These are phyloP conservation scores for Clarias batrachus DNA, from an alignment of 2,113 vertebrate species.

Conservation along the genomic window DNA sequence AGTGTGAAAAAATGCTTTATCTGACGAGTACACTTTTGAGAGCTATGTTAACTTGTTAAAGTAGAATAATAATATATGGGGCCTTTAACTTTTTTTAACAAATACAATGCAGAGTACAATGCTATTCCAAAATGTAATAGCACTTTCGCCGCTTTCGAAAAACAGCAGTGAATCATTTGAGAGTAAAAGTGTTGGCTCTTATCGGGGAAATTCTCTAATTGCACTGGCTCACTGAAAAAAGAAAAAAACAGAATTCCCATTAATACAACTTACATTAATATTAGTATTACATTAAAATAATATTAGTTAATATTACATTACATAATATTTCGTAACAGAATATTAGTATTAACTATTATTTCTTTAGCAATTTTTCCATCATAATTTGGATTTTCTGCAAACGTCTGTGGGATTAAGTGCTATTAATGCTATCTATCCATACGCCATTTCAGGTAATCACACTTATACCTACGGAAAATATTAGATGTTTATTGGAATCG, in stretches of 20 bases:
- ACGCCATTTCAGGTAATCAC: not conserved
- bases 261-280: not conserved
- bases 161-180: not conserved
- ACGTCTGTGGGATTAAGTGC: not conserved
- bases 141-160: not conserved
- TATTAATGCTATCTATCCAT: not conserved
- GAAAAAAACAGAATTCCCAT: not conserved
- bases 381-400: not conserved
- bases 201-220: not conserved
- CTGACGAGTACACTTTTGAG: too few species aligned
- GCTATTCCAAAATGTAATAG: not conserved
- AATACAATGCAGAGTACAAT: not conserved
- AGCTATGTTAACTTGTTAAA: too few species aligned
- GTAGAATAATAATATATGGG: too few species aligned
- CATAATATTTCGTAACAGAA: too few species aligned
- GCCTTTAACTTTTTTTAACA: not conserved
- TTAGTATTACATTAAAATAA: too few species aligned
- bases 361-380: not conserved
- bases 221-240: not conserved
- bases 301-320: not conserved
- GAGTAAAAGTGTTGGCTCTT: not conserved
- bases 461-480: not conserved
- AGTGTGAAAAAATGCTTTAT: too few species aligned
- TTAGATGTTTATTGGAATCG: not conserved
- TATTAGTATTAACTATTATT: too few species aligned